Conservation (phyloP, 1,140 invertebrate genomes). For the Rhagoletis pomonella region DNA sequence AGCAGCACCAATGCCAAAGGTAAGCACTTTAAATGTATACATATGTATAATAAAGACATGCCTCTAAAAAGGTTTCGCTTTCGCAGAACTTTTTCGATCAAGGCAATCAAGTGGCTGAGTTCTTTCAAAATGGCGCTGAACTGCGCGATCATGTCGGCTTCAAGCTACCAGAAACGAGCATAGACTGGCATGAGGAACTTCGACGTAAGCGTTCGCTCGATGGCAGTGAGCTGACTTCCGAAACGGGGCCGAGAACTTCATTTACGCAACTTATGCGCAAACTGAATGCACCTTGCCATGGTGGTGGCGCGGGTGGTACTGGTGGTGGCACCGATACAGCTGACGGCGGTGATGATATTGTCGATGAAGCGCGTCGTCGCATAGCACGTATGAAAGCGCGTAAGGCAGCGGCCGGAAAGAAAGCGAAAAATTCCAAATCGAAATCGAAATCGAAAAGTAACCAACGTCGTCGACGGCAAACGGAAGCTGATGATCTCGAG, state of each 20-base stretch:
- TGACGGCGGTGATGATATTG: conserved; percentile 58
- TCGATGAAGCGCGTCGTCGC: conserved; percentile 61
- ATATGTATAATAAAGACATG: no score
- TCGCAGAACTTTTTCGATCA: conserved; percentile 60
- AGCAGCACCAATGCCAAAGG: conserved; percentile 30
- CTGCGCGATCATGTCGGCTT: conserved; percentile 57
- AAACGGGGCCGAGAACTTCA: neutral
- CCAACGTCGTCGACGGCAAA: conserved; percentile 59
- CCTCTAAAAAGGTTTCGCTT: neutral
- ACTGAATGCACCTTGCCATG: neutral
- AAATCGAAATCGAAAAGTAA: conserved; percentile 57
- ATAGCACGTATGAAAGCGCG: conserved; percentile 56
- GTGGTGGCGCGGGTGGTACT: conserved; percentile 21
- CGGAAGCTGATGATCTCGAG: conserved; percentile 1
- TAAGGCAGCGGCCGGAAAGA: conserved; percentile 52
- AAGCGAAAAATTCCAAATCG: conserved; percentile 57
- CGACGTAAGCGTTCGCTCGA: conserved; percentile 7
- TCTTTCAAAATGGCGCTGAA: conserved; percentile 13
- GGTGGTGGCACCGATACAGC: conserved; percentile 39
- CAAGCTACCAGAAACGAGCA: conserved; percentile 59
- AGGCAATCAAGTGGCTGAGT: conserved; percentile 59
- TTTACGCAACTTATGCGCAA: conserved; percentile 15
- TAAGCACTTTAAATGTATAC: neutral
- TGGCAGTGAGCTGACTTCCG: neutral
- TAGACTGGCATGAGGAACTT: conserved; percentile 59